phyloP scores from a whole-genome alignment of 2,113 vertebrate species.

The Ptilonorhynchus violaceus region DNA sequence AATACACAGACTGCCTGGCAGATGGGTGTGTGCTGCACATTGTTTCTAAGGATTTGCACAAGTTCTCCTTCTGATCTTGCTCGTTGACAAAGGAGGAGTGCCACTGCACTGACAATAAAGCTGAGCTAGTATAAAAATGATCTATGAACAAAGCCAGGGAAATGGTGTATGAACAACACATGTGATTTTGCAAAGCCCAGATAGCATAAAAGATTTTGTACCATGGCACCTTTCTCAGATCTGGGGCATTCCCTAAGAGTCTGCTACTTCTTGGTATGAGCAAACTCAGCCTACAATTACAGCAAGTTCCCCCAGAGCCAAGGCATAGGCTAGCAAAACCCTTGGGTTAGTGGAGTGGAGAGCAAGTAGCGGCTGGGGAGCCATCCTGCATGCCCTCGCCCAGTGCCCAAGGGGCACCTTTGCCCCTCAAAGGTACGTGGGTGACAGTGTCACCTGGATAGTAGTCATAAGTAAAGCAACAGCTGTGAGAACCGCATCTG shows the following conservation, averaged over 20 bases:
- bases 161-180: rapidly evolving
- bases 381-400: rapidly evolving
- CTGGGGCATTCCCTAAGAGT: not conserved
- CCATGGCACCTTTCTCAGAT: not conserved
- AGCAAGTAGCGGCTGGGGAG: not conserved
- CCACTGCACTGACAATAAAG: not conserved
- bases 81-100: not conserved
- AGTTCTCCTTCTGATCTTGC: not conserved
- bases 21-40: not conserved
- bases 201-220: not conserved
- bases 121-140: not conserved
- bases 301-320: not conserved
- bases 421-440: rapidly evolving
- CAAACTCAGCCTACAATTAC: not conserved
- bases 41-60: not conserved
- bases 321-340: not conserved
- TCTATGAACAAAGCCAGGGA: not conserved
- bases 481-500: not conserved
- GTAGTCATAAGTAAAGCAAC: not conserved
- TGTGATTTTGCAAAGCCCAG: not conserved
- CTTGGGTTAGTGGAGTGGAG: not conserved
- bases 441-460: rapidly evolving
- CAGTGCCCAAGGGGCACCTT: not conserved
- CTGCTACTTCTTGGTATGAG: not conserved
- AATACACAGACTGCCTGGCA: not conserved